phyloP scores from a whole-genome alignment of 2,888 invertebrate genomes.

The Dryobota labecula region DNA sequence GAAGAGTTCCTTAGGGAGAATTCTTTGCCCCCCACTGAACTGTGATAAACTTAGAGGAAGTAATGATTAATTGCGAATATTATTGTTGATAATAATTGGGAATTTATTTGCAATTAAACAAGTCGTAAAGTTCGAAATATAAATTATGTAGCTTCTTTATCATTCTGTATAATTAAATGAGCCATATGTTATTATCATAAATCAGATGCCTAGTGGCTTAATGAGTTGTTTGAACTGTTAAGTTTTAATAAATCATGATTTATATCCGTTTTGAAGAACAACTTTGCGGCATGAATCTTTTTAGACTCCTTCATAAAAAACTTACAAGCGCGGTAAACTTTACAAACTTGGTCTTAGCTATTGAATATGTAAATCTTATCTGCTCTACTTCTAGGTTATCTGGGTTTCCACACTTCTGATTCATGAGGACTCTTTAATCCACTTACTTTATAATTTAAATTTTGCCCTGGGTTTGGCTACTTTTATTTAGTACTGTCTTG shows the following conservation, averaged over 20 bases:
- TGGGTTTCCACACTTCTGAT: slow-evolving; percentile 26
- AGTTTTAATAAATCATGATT: slow-evolving; percentile 35
- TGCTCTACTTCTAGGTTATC: slow-evolving; percentile 12
- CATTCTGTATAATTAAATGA: slow-evolving; percentile 35
- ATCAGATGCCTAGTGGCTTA: slow-evolving; percentile 28
- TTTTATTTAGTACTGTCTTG: not conserved
- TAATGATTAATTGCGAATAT: slow-evolving; percentile 23
- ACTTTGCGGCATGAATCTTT: slow-evolving; percentile 31
- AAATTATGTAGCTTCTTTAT: slow-evolving; percentile 43
- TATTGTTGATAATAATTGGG: slow-evolving; percentile 16
- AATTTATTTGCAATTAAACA: slow-evolving; percentile 41
- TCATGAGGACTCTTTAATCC: slow-evolving; percentile 9
- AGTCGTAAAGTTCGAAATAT: slow-evolving; percentile 23
- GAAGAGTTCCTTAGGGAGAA: not conserved
- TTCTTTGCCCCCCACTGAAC: slow-evolving; percentile 12
- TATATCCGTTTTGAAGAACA: slow-evolving; percentile 32
- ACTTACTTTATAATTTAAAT: slow-evolving; percentile 6
- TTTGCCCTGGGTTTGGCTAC: not conserved
- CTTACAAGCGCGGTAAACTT: slow-evolving; percentile 1
- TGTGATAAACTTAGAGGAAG: slow-evolving; percentile 5
- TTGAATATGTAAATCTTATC: slow-evolving; percentile 29
- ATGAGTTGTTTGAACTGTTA: slow-evolving; percentile 50
- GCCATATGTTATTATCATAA: slow-evolving; percentile 38
- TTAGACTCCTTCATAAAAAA: slow-evolving; percentile 16
- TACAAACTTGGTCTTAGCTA: slow-evolving; percentile 8